These are phyloP conservation scores for Notarius quadriscutis DNA, from an alignment of 2,113 vertebrate genomes.

Conservation along the genomic window DNA sequence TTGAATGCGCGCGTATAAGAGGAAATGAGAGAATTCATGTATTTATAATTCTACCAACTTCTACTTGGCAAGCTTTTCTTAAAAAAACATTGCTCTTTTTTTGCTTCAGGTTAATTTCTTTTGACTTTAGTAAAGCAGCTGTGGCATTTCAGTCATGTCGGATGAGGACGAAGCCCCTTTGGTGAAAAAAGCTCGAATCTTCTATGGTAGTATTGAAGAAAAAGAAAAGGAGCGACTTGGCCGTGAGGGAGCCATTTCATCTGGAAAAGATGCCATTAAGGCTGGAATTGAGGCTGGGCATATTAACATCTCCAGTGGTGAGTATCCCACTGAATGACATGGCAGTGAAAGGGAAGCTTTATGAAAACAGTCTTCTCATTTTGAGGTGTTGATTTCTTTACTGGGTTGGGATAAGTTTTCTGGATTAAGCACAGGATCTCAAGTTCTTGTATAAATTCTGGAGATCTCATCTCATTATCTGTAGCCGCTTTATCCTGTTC, in stretches of 20 bases:
- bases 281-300: constrained; percentile 90
- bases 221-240: constrained; percentile 86
- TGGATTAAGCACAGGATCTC: not conserved
- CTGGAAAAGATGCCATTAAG: constrained; percentile 80
- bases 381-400: not conserved
- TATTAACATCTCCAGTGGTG: constrained; percentile 94
- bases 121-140: not conserved
- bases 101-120: not conserved
- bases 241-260: constrained; percentile 64
- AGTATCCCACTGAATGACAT: constrained; percentile 47
- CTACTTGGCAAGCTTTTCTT: not conserved
- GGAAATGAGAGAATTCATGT: not conserved
- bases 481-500: too few species aligned
- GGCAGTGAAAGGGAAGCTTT: not conserved
- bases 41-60: not conserved
- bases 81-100: not conserved
- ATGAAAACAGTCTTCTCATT: not conserved
- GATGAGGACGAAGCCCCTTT: constrained; percentile 79
- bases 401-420: not conserved
- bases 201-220: constrained; percentile 94
- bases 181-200: constrained; percentile 84
- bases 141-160: constrained; percentile 60
- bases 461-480: not conserved
- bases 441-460: not conserved
- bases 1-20: not conserved